These are phyloP conservation scores for Dendrolimus punctatus DNA, from an alignment of 1,140 invertebrate species.

Conservation along the genomic window DNA sequence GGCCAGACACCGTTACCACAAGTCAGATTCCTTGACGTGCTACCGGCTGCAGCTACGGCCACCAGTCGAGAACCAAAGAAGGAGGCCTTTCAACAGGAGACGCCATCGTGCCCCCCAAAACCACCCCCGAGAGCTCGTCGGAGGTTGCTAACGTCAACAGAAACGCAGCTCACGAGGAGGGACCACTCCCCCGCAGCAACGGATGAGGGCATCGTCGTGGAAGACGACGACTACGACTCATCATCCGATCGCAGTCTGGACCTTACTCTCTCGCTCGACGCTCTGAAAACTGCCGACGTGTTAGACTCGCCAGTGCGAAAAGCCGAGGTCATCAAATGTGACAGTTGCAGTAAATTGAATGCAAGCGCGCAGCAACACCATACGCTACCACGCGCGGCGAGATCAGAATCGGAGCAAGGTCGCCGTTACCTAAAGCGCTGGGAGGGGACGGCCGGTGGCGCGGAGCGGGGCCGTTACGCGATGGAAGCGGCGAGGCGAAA, in stretches of 20 bases:
- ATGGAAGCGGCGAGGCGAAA: conserved; percentile 58
- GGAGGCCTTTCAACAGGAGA: conserved; percentile 30
- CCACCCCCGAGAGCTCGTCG: conserved; percentile 54
- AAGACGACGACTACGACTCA: conserved; percentile 69
- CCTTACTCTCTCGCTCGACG: conserved; percentile 58
- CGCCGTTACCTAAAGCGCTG: conserved; percentile 60
- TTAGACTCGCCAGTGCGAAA: conserved; percentile 50
- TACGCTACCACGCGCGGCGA: conserved; percentile 51
- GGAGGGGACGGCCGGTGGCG: conserved; percentile 51
- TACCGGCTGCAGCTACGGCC: conserved; percentile 49
- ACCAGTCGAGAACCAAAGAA: conserved; percentile 50
- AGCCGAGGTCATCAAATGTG: conserved; percentile 55
- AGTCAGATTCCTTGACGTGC: conserved; percentile 59
- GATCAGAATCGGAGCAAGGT: conserved; percentile 49
- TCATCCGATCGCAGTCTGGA: conserved; percentile 67
- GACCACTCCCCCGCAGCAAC: conserved; percentile 62
- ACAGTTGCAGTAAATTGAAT: conserved; percentile 59
- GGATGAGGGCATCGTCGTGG: conserved; percentile 68
- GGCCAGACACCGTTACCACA: conserved; percentile 60
- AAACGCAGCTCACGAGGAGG: conserved; percentile 49
- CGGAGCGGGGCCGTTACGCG: conserved; percentile 44
- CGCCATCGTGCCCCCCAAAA: conserved; percentile 45
- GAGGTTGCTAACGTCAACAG: conserved; percentile 46
- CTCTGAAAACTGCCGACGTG: conserved; percentile 48
- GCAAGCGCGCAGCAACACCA: conserved; percentile 44